Conservation (phyloP, 2,113 vertebrate species). For the Ptychochromis oligacanthus region DNA sequence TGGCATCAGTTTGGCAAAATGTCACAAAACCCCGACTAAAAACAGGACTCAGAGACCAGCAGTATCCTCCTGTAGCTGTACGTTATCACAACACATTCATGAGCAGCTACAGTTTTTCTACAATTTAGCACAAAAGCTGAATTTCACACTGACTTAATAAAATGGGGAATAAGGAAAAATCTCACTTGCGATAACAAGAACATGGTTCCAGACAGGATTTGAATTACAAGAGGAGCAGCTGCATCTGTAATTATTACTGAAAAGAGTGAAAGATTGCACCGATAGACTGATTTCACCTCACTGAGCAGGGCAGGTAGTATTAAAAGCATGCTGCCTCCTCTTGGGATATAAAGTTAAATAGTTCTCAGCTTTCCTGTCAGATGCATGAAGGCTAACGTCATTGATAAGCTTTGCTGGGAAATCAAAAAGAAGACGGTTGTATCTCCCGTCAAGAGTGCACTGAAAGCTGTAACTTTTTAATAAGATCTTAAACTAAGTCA, state of each 20-base stretch:
- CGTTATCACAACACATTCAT: fast-evolving
- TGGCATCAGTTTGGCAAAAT: too few relatives aligned
- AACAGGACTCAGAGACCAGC: not conserved
- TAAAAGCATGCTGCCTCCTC: not conserved
- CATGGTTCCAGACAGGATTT: too few relatives aligned
- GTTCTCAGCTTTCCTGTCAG: not conserved
- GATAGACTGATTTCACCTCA: not conserved
- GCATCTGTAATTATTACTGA: not conserved
- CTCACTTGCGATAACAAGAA: not conserved
- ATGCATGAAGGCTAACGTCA: not conserved
- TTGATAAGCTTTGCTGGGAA: not conserved
- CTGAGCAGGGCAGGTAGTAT: not conserved
- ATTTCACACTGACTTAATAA: not conserved
- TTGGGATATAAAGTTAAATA: not conserved
- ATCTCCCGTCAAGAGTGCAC: not conserved
- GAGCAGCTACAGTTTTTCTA: not conserved
- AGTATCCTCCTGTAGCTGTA: too few relatives aligned
- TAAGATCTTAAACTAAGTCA: not conserved
- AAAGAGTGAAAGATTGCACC: not conserved
- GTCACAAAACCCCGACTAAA: not conserved
- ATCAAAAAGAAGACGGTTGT: not conserved
- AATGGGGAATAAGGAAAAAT: not conserved
- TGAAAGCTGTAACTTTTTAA: not conserved
- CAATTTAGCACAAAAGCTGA: not conserved
- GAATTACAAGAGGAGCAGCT: too few relatives aligned